A percentile compares a stretch with the other conserved stretches of the same genome.
These are phyloP conservation scores for Amphiprion ocellaris DNA, from an alignment of 2,113 vertebrate genomes.

Conservation along the genomic window DNA sequence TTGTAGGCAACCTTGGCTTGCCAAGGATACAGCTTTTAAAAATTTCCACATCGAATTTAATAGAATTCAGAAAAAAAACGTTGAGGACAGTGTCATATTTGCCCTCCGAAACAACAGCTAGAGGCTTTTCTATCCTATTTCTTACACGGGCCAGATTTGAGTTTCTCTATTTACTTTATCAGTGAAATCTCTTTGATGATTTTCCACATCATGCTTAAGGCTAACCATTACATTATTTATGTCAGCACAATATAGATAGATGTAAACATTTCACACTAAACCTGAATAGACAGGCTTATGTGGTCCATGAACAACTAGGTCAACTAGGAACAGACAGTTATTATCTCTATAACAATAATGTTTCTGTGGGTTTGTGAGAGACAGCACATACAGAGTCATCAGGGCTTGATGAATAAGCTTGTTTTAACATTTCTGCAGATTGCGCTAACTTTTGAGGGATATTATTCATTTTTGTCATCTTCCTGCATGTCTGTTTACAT, in stretches of 20 bases:
- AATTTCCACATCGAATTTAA: background rate
- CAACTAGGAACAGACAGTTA: conserved; percentile 10
- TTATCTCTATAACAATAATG: conserved; percentile 15
- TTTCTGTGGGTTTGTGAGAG: conserved; percentile 25
- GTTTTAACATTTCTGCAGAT: conserved; percentile 10
- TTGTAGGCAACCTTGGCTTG: conserved; percentile 12
- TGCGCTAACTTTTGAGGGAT: background rate
- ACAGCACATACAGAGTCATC: conserved; percentile 7
- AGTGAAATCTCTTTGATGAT: background rate
- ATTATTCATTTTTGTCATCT: conserved; percentile 22
- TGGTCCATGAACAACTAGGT: background rate
- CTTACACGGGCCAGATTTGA: conserved; percentile 17
- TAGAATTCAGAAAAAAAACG: conserved; percentile 7
- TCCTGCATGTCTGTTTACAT: conserved; percentile 6
- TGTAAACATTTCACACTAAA: conserved; percentile 7
- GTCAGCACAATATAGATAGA: background rate
- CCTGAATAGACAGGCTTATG: background rate
- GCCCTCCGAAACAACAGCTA: conserved; percentile 3
- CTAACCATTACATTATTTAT: conserved; percentile 6
- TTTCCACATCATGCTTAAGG: background rate
- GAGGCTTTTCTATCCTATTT: conserved; percentile 25
- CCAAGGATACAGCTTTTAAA: conserved; percentile 22
- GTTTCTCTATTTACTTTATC: conserved; percentile 1
- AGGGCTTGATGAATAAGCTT: conserved; percentile 13
- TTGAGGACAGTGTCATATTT: conserved; percentile 8